Evolutionary conservation across 2,888 invertebrate genomes (phyloP), one percentile per base, ranked within the genome.

Genomic region (Mythimna impura): DNA sequence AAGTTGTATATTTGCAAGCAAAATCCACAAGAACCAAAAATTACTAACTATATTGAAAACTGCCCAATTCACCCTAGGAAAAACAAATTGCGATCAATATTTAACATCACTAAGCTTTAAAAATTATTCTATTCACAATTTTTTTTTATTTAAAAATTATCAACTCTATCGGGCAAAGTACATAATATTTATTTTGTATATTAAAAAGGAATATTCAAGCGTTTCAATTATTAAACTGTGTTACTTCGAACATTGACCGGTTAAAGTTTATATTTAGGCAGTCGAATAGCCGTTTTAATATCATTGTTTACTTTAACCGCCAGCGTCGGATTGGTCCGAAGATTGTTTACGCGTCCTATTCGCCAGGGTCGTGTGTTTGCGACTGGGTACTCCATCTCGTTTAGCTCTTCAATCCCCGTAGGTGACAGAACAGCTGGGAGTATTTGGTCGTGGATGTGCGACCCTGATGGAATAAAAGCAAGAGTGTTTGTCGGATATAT

Each of bases 121-220:
- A 78, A 58, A 69, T 34, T 66, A 79, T 69, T 66, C 25, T 74
- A 78, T 78, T 66, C 62, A 78, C 66, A 73, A 3, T 47, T 12
- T 36, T 57, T 25, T 22, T 60, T 60, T 20, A 57, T 36, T 60
- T 47, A 25, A 47, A 66, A 63, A 34, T 52, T 63, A 61, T 52
- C 25, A 66, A 12, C 34, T 30, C 58, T 71, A 54, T 50, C 47
- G 60, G 77, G 25, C 58, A 67, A 64, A 64, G 55, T 77, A 57
- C 34, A 50, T 55, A 65, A n/a, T 67, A 43, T 40, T 9, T 47
- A 1, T 52, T n/a, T 72, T 34, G 36, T 65, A 50, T 63, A 54
- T 54, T 67, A 68, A 30, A 57, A 70, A 70, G 17, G 60, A 77
- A 65, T 50, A 40, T 40, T 54, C 30, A 58, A 64, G 70, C 36